Base-by-base conservation (phyloP, 2,888 invertebrate species). In the Hemistola chrysoprasaria region DNA sequence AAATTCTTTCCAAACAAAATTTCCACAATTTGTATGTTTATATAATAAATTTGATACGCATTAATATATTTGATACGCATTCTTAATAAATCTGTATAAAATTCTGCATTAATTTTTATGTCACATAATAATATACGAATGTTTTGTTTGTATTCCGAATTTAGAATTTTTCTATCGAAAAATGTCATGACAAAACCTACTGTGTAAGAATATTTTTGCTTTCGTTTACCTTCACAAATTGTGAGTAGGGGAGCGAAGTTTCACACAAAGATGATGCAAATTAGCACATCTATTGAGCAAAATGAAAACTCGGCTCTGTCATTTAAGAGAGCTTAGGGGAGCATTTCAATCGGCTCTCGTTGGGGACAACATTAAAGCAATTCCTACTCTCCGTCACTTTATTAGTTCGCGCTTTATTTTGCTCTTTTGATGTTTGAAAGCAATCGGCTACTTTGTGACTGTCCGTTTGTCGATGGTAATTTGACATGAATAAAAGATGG, bases 301-400 rank as follows among this genome's bases (percentile, higher is more conserved):
- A 85, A 79, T 78, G 80, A 78, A 77, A 78, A 78, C 72, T 72
- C 69, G 55, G 62, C 69, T 72, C 73, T 79, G 74, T 82, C 75
- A 82, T 80, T 80, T 77, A 73, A 62, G 64, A 65, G 52, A 56
- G 63, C 58, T 70, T 67, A 69, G 79, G 86, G 83, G 85, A 74
- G 73, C 72, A 53, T 77, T 79, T 84, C 79, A 85, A 86, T 84
- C 79, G 70, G 69, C 78, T 77, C 82, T 82, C 82, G 73, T 75
- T 75, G 72, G 80, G 75, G 72, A 77, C 67, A 76, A 72, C 71
- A 83, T 86, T 86, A 84, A 85, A 86, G 83, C 80, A 80, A 83
- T 85, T 80, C 75, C 65, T 68, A 72, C 74, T 74, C 74, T 74
- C 79, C 78, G 78, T 75, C 82, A 78, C 82, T 78, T 84, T 86